Evolutionary conservation across 2,888 invertebrate genomes (phyloP).

Genomic region (Eupeodes luniger): DNA sequence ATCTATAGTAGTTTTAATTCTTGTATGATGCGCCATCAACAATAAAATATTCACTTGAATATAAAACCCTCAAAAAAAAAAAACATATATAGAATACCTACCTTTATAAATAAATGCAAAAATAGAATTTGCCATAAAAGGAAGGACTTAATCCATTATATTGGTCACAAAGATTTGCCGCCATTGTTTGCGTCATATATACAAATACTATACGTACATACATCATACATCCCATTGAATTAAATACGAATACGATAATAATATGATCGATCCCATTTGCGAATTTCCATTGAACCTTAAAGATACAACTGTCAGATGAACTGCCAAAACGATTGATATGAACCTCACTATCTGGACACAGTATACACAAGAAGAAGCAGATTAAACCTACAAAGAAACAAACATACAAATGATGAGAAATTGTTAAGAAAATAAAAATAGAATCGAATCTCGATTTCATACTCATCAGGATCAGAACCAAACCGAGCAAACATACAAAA

Average conservation of each 20-base stretch:
- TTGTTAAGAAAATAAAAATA: conserved; percentile 17
- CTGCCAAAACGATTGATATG: conserved; percentile 61
- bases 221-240: conserved; percentile 40
- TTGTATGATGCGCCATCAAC: conserved; percentile 51
- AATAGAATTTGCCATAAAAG: conserved; percentile 36
- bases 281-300: conserved; percentile 64
- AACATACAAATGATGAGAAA: conserved; percentile 14
- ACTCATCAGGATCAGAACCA: conserved; percentile 13
- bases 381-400: conserved; percentile 42
- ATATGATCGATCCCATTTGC: conserved; percentile 66
- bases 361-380: background rate
- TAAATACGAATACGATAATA: conserved; percentile 55
- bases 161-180: conserved; percentile 57
- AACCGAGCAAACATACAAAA: conserved; percentile 14
- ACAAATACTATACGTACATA: too few species aligned
- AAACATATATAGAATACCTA: background rate
- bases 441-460: background rate
- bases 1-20: conserved; percentile 37
- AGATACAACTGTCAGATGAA: conserved; percentile 75
- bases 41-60: background rate
- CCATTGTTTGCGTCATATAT: conserved; percentile 53
- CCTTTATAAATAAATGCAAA: conserved; percentile 14
- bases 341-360: conserved; percentile 39
- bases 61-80: conserved; percentile 14
- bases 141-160: conserved; percentile 73